Evolutionary conservation across 2,888 invertebrate species (phyloP), one percentile per base, ranked within the genome.

Genomic region (Notodonta ziczac): DNA sequence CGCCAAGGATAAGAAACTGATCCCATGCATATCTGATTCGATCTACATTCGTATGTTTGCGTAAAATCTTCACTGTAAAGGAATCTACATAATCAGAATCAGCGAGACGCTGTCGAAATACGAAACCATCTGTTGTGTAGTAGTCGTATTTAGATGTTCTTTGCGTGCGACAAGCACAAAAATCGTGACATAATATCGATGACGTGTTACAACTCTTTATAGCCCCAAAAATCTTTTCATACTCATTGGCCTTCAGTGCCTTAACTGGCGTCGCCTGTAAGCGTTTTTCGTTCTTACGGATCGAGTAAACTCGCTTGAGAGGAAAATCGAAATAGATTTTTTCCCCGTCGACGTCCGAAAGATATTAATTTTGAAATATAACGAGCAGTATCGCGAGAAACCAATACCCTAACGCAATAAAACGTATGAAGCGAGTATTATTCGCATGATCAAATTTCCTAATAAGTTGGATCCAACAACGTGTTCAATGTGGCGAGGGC

Each of bases 381-480:
- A 84, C 67, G 77, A 82, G 81, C 79, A 78, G 83, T 87, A 89
- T 86, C 84, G 83, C 80, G 76, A 78, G 78, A 81, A 83, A 80
- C 82, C 89, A 86, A 88, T 87, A 85, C 84, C 77, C 81, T 70
- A 77, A 82, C 87, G 88, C 89, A 91, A 91, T 91, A 92, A 91
- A 91, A 91, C 87, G 88, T 91, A 89, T 89, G 88, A 89, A 89
- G 85, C 88, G 89, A 80, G 88, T 87, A 88, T 92, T 90, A 89
- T 86, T 88, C 93, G 93, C 91, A 87, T 91, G 92, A 91, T 90
- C 90, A 88, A 84, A 88, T 90, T 88, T 84, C 91, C 90, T 93
- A 93, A 93, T 93, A 92, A 93, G 91, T 91, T 88, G 90, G 90
- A 90, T 89, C 88, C 89, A 88, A 85, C 90, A 89, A 87, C 86